Evolutionary conservation across 64 coral and sea anemone genomes (phyloP).

Genomic region (Stichodactyla mertensii): DNA sequence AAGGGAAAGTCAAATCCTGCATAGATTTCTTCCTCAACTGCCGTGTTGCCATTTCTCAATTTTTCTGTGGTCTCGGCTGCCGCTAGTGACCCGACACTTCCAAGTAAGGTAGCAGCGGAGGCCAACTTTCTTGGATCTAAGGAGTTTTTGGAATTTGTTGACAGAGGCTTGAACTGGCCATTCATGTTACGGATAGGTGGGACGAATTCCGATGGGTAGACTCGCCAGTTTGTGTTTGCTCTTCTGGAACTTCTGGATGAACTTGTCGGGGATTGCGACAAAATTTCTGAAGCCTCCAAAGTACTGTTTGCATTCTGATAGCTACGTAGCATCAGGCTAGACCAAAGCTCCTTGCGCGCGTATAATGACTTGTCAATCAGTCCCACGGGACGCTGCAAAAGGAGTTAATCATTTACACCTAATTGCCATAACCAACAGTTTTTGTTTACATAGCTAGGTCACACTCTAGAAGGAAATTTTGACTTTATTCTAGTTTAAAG

Average conservation of each 20-base stretch:
- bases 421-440: neutral
- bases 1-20: constrained; percentile 65
- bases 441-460: neutral
- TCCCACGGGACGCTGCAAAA: constrained; percentile 8
- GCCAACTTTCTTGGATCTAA: constrained; percentile 52
- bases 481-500: neutral
- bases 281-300: neutral
- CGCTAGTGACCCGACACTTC: constrained; percentile 73
- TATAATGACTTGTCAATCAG: neutral
- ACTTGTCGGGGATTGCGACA: neutral
- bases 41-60: constrained; percentile 34
- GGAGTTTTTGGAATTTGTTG: constrained; percentile 14
- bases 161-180: constrained; percentile 12
- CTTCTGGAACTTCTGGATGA: neutral
- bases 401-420: constrained; percentile 2
- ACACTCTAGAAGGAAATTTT: neutral
- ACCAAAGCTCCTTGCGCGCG: neutral
- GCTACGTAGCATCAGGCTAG: constrained; percentile 12
- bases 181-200: constrained; percentile 17
- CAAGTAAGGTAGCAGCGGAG: constrained; percentile 66
- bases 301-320: constrained; percentile 1
- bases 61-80: constrained; percentile 71
- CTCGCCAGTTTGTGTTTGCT: constrained; percentile 8
- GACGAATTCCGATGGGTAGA: neutral
- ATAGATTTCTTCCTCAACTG: constrained; percentile 57